A percentile compares a stretch with the other conserved stretches of the same genome.
These are phyloP conservation scores for Rallus crepitans DNA, from an alignment of 2,797 vertebrate species.

Conservation along the genomic window DNA sequence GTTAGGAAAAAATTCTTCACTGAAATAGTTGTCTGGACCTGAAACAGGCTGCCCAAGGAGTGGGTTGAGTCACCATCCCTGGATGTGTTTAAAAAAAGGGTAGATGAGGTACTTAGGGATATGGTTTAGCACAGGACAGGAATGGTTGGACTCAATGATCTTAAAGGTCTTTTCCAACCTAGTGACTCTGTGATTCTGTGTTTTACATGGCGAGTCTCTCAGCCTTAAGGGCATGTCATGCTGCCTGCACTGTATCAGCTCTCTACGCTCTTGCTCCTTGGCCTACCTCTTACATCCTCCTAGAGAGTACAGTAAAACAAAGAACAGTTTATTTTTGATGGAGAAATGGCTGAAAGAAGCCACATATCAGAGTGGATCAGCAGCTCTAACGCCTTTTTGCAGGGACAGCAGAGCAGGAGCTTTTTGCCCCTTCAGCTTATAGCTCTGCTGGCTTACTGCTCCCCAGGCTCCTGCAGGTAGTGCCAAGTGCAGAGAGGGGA, in stretches of 20 bases:
- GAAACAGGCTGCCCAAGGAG: no score
- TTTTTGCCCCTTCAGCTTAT: background rate
- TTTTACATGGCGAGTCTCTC: background rate
- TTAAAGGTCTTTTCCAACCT: no score
- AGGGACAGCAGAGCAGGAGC: background rate
- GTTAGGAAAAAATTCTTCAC: no score
- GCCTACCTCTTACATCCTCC: background rate
- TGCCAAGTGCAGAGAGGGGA: background rate
- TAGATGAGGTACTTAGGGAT: no score
- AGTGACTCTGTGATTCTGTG: no score
- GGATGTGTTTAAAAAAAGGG: no score
- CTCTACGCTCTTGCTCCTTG: background rate
- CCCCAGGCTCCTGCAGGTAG: background rate
- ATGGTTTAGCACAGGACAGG: no score
- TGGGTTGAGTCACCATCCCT: no score
- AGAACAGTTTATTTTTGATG: background rate
- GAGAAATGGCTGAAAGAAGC: background rate
- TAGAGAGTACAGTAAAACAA: background rate
- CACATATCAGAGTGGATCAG: background rate
- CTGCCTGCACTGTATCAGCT: background rate
- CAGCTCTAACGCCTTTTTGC: background rate
- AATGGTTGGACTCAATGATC: no score
- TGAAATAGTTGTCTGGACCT: no score
- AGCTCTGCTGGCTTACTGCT: background rate
- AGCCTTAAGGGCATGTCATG: background rate